Evolutionary conservation across 2,113 vertebrate species (phyloP).

Genomic region (Marcusenius ussheri): DNA sequence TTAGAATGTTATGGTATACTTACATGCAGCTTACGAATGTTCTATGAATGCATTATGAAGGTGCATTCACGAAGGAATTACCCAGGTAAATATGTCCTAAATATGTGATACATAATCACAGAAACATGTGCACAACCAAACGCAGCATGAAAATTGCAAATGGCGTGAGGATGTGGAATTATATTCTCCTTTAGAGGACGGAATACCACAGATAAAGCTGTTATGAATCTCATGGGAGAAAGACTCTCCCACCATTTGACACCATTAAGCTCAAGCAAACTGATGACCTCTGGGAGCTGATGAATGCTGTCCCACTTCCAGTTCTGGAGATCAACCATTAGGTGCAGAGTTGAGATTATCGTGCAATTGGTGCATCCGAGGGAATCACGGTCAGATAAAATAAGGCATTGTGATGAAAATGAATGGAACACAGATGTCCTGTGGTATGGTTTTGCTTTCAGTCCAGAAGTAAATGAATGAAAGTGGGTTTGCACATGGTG

Average conservation of each 20-base stretch:
- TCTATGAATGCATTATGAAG: neutral
- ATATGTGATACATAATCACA: neutral
- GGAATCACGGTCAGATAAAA: constrained; percentile 40
- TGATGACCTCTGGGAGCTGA: constrained; percentile 48
- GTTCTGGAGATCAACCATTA: constrained; percentile 37
- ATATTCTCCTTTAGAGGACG: constrained; percentile 24
- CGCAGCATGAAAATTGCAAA: constrained; percentile 33
- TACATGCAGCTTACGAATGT: neutral
- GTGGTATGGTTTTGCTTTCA: constrained; percentile 23
- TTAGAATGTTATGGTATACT: neutral
- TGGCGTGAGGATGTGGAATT: constrained; percentile 33
- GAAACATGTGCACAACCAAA: neutral
- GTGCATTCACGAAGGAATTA: neutral
- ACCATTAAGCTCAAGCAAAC: constrained; percentile 61
- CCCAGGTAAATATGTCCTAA: neutral
- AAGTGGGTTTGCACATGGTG: constrained; percentile 4
- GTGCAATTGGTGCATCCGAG: constrained; percentile 29
- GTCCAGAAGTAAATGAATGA: constrained; percentile 15
- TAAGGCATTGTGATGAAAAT: constrained; percentile 44
- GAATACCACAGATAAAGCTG: constrained; percentile 35
- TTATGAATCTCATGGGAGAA: constrained; percentile 34
- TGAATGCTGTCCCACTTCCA: constrained; percentile 27
- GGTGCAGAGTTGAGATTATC: constrained; percentile 38
- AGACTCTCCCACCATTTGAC: constrained; percentile 57
- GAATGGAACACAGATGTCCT: constrained; percentile 42